Percentiles rank a stretch among this genome's conserved stretches.
Evolutionary conservation across 2,888 invertebrate genomes (phyloP).

Genomic region (Neoitamus cyanurus): DNA sequence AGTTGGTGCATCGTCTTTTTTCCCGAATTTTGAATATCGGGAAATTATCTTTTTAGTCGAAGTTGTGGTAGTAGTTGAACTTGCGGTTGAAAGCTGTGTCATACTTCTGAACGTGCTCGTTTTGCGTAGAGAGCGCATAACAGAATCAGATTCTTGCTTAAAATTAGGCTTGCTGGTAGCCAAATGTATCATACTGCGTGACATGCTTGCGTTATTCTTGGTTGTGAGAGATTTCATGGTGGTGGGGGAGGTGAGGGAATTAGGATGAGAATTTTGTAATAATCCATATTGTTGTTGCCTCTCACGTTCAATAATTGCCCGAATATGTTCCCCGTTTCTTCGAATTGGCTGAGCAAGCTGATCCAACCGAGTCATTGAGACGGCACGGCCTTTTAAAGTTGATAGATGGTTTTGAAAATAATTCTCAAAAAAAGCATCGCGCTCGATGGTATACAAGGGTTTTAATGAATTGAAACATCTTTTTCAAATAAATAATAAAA

Average conservation of each 20-base stretch:
- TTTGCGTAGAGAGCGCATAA: constrained; percentile 63
- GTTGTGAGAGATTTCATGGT: constrained; percentile 58
- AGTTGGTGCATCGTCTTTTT: constrained; percentile 53
- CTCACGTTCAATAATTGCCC: constrained; percentile 65
- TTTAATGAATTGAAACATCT: constrained; percentile 23
- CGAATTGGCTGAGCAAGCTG: constrained; percentile 80
- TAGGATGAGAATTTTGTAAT: constrained; percentile 35
- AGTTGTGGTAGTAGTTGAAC: constrained; percentile 61
- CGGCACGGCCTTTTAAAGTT: constrained; percentile 79
- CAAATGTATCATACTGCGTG: constrained; percentile 80
- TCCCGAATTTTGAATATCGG: constrained; percentile 41
- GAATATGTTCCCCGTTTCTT: constrained; percentile 67
- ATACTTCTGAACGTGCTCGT: constrained; percentile 68
- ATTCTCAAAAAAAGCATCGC: constrained; percentile 11
- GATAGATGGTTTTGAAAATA: constrained; percentile 38
- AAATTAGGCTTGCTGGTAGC: constrained; percentile 58
- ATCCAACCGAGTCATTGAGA: constrained; percentile 94
- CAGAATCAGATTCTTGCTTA: constrained; percentile 57
- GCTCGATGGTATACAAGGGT: background rate
- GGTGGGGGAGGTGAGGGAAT: constrained; percentile 52
- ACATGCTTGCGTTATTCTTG: constrained; percentile 67
- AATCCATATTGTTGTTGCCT: constrained; percentile 59
- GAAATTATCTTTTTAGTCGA: constrained; percentile 54
- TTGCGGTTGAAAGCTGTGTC: constrained; percentile 66
- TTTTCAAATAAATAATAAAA: constrained; percentile 21